A percentile compares a stretch with the other conserved stretches of the same genome.
Conservation (phyloP, 2,888 invertebrate genomes). For the Fabriciana adippe region DNA sequence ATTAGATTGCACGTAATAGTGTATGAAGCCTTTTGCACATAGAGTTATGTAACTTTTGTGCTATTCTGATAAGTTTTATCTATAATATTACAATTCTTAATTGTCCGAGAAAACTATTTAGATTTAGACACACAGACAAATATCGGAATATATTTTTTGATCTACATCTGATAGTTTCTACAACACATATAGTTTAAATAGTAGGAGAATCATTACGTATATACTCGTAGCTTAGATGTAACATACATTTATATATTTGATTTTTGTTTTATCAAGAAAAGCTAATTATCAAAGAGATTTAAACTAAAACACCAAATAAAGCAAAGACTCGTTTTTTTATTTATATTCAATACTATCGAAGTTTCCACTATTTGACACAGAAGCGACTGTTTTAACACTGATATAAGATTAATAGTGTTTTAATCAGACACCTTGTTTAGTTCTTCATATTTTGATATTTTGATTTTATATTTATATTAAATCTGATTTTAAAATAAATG, state of each 20-base stretch:
- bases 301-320: neutral
- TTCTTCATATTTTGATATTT: slow-evolving; percentile 5
- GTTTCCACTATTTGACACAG: neutral
- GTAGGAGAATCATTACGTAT: slow-evolving; percentile 40
- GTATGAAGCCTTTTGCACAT: neutral
- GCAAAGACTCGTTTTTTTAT: too few relatives aligned
- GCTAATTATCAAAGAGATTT: slow-evolving; percentile 14
- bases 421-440: slow-evolving; percentile 6
- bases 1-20: neutral
- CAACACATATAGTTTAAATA: slow-evolving; percentile 37
- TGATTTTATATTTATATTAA: slow-evolving; percentile 5
- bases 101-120: slow-evolving; percentile 20
- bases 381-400: slow-evolving; percentile 6
- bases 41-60: slow-evolving; percentile 13
- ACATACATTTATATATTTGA: slow-evolving; percentile 18
- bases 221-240: slow-evolving; percentile 31
- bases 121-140: slow-evolving; percentile 37
- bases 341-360: too few relatives aligned
- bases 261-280: slow-evolving; percentile 15
- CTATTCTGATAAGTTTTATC: slow-evolving; percentile 4
- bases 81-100: slow-evolving; percentile 19
- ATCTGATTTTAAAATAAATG: slow-evolving; percentile 10
- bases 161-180: slow-evolving; percentile 32
- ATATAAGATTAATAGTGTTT: neutral
- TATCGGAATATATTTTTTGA: slow-evolving; percentile 40